A percentile compares a stretch with the other conserved stretches of the same genome.
These are phyloP conservation scores for Miniopterus natalensis DNA, from an alignment of 2,113 vertebrate species.

Conservation along the genomic window DNA sequence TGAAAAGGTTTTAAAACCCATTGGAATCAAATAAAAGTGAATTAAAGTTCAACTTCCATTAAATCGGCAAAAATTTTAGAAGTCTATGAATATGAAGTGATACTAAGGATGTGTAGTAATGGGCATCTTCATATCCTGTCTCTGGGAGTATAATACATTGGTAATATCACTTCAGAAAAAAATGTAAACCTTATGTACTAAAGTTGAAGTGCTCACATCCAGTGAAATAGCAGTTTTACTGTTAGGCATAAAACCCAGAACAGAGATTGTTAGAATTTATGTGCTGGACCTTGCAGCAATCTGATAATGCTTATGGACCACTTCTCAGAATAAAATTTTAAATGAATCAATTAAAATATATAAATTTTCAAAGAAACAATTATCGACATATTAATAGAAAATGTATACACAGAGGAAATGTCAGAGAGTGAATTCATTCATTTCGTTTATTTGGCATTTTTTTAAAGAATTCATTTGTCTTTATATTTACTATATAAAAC, in stretches of 20 bases:
- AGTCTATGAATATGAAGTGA: not conserved
- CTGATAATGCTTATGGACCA: not conserved
- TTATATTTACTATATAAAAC: not conserved
- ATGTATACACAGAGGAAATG: not conserved
- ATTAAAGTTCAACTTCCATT: not conserved
- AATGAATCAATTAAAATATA: not conserved
- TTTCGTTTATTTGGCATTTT: not conserved
- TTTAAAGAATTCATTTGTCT: not conserved
- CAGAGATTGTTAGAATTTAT: not conserved
- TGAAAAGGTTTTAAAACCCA: not conserved
- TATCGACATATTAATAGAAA: not conserved
- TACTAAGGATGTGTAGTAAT: not conserved
- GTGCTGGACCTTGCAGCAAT: not conserved
- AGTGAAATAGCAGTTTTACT: not conserved
- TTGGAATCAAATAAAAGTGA: not conserved
- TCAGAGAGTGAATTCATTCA: not conserved
- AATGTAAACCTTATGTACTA: not conserved
- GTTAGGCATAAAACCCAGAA: not conserved
- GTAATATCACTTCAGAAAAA: not conserved
- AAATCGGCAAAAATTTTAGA: not conserved
- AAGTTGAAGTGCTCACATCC: not conserved
- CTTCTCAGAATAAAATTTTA: not conserved
- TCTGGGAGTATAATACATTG: not conserved
- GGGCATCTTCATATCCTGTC: not conserved
- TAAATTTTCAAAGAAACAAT: not conserved